Evolutionary conservation across 2,888 invertebrate species (phyloP).

Genomic region (Physocephala rufipes): DNA sequence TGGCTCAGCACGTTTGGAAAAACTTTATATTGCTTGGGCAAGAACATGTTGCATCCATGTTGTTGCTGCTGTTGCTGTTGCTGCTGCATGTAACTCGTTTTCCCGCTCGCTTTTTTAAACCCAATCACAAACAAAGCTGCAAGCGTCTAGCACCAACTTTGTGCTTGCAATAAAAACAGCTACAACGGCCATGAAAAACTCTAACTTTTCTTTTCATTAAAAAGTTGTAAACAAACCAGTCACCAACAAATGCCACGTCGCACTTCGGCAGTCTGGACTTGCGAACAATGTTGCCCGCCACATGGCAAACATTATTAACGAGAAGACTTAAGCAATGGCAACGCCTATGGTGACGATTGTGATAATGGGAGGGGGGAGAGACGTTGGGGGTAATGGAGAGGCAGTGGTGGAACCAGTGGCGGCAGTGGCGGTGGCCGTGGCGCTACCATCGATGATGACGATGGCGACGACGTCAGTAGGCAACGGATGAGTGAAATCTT

Average conservation of each 20-base stretch:
- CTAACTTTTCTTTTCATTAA: constrained; percentile 31
- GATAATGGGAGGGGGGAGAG: too few relatives aligned
- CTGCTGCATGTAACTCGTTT: constrained; percentile 21
- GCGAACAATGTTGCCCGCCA: constrained; percentile 10
- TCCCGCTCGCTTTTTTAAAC: constrained; percentile 2
- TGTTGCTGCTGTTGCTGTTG: constrained; percentile 1
- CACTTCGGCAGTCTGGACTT: neutral
- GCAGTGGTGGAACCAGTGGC: too few relatives aligned
- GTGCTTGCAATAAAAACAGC: constrained; percentile 19
- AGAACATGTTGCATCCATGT: constrained; percentile 28
- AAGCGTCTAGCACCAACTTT: constrained; percentile 16
- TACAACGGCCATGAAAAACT: constrained; percentile 18
- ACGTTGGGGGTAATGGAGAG: too few relatives aligned
- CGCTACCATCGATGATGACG: too few relatives aligned
- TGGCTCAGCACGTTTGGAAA: constrained; percentile 5
- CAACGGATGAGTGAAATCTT: constrained; percentile 5
- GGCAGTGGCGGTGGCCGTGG: too few relatives aligned
- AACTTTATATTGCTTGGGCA: constrained; percentile 17
- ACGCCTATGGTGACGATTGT: neutral
- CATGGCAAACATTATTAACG: constrained; percentile 5
- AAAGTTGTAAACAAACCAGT: constrained; percentile 29
- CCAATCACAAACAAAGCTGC: too few relatives aligned
- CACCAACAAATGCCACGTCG: neutral
- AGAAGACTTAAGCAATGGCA: neutral
- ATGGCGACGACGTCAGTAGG: neutral